Evolutionary conservation across 2,888 invertebrate genomes (phyloP).

Genomic region (Leucophenga montana): DNA sequence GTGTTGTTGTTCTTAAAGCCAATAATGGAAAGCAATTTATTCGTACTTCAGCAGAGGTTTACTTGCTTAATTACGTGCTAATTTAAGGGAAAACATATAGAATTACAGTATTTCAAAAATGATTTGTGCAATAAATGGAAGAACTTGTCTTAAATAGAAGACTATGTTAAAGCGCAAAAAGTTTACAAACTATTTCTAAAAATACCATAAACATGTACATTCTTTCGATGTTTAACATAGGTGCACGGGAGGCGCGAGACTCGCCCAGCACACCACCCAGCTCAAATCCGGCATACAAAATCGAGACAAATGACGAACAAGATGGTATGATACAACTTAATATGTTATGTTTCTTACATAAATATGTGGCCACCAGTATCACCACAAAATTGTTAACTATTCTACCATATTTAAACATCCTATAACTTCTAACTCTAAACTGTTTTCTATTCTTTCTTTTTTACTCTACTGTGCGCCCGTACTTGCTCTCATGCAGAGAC

Average conservation of each 20-base stretch:
- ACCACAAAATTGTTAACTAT: not conserved
- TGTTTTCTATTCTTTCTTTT: conserved; percentile 2
- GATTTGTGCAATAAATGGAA: too few relatives aligned
- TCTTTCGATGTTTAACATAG: conserved; percentile 46
- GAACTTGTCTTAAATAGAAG: too few relatives aligned
- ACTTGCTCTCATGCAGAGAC: conserved; percentile 74
- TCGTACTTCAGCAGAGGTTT: too few relatives aligned
- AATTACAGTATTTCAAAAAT: too few relatives aligned
- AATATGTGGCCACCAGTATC: conserved; percentile 41
- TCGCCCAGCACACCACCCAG: conserved; percentile 73
- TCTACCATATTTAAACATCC: conserved; percentile 3
- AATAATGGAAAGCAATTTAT: too few relatives aligned
- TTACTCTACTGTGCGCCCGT: conserved; percentile 11
- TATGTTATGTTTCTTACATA: not conserved
- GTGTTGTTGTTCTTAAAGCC: too few relatives aligned
- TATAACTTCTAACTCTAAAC: conserved; percentile 1
- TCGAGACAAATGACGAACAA: conserved; percentile 69
- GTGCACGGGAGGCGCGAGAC: conserved; percentile 71
- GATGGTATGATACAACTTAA: conserved; percentile 59
- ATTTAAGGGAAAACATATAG: too few relatives aligned
- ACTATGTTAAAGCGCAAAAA: not conserved
- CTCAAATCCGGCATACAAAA: conserved; percentile 72
- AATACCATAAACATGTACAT: not conserved
- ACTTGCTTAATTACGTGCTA: too few relatives aligned
- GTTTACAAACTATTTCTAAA: not conserved